These are phyloP conservation scores for Enchytraeus crypticus DNA, from an alignment of 2,888 invertebrate genomes.

Conservation along the genomic window DNA sequence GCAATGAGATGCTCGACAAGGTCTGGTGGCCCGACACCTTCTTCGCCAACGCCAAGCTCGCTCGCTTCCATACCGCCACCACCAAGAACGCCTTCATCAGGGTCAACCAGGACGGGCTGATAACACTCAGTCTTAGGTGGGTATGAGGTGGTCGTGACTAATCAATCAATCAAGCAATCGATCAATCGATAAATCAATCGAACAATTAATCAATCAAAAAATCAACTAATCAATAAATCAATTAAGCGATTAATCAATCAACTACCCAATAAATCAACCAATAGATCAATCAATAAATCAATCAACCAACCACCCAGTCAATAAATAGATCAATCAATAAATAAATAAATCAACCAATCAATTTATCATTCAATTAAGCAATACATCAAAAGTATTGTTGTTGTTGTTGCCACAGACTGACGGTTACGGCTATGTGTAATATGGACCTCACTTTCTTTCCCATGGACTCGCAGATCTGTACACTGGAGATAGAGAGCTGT, in stretches of 20 bases:
- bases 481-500: conserved; percentile 34
- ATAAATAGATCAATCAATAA: too few relatives aligned
- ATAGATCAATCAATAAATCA: too few relatives aligned
- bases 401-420: conserved; percentile 25
- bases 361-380: too few relatives aligned
- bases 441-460: conserved; percentile 35
- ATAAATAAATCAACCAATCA: too few relatives aligned
- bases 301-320: too few relatives aligned
- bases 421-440: conserved; percentile 29
- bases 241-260: too few relatives aligned
- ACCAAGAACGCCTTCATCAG: conserved; percentile 33
- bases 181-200: too few relatives aligned
- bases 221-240: too few relatives aligned
- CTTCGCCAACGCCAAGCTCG: conserved; percentile 32
- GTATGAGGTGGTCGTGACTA: too few relatives aligned
- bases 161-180: too few relatives aligned
- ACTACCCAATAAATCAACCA: too few relatives aligned
- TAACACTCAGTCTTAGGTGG: conserved; percentile 30
- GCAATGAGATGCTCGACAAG: conserved; percentile 31
- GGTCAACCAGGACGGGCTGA: conserved; percentile 28
- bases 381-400: not conserved
- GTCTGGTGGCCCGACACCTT: conserved; percentile 36
- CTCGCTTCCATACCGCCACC: conserved; percentile 32
- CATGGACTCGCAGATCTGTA: conserved; percentile 33
- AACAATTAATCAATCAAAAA: too few relatives aligned